These are phyloP conservation scores for Panulirus ornatus DNA, from an alignment of 1,140 invertebrate genomes.

Conservation along the genomic window DNA sequence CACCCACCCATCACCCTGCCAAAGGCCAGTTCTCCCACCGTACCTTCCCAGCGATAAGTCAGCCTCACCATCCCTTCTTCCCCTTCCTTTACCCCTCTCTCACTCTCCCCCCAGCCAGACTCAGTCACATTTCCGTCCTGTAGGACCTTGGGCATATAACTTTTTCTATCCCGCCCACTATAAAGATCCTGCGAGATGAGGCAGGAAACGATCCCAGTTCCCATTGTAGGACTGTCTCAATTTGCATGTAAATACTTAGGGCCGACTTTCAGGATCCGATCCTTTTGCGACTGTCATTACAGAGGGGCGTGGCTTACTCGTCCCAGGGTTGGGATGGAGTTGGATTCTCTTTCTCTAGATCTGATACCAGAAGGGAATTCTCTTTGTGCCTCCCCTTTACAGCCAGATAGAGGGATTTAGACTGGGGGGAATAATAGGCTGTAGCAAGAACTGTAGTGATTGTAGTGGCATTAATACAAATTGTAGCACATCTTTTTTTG, in stretches of 20 bases:
- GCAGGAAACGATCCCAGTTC: not conserved
- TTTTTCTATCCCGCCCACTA: not conserved
- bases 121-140: not conserved
- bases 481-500: not conserved
- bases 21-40: too few species aligned
- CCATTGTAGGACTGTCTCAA: not conserved
- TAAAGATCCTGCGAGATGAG: slow-evolving; percentile 3
- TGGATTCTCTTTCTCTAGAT: not conserved
- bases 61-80: too few species aligned
- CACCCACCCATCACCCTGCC: too few species aligned
- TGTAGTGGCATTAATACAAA: too few species aligned
- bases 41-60: too few species aligned
- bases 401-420: not conserved
- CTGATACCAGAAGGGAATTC: not conserved
- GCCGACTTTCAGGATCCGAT: not conserved
- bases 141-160: not conserved
- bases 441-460: not conserved
- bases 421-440: not conserved
- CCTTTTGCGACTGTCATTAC: not conserved
- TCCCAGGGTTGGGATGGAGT: not conserved
- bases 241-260: slow-evolving; percentile 3
- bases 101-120: too few species aligned
- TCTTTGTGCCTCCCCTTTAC: not conserved
- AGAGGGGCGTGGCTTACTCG: not conserved
- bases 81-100: too few species aligned